A percentile compares a stretch with the other conserved stretches of the same genome.
These are phyloP conservation scores for Todiramphus chloris DNA, from an alignment of 2,113 vertebrate species.

Conservation along the genomic window DNA sequence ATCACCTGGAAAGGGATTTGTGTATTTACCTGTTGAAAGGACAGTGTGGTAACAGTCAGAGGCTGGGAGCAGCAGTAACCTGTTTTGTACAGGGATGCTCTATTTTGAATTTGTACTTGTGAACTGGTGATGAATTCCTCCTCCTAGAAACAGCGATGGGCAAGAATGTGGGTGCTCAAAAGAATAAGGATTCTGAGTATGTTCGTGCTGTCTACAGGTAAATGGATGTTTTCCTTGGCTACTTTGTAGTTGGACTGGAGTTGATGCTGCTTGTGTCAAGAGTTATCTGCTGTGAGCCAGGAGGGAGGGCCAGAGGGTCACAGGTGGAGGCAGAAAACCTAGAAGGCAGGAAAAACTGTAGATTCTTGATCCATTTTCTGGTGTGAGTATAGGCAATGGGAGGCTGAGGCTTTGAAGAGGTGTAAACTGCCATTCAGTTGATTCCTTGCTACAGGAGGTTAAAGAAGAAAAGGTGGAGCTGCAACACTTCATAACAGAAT, in stretches of 20 bases:
- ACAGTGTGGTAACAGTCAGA: not conserved
- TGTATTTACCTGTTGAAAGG: not conserved
- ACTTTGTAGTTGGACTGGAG: not conserved
- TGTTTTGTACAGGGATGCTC: not conserved
- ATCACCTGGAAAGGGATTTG: not conserved
- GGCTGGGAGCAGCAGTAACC: not conserved
- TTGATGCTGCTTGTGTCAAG: not conserved
- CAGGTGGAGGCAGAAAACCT: not conserved
- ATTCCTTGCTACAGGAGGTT: not conserved
- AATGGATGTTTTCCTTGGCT: not conserved
- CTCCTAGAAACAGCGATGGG: conserved; percentile 57
- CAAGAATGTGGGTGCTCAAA: conserved; percentile 36
- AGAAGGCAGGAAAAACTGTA: not conserved
- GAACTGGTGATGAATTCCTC: not conserved
- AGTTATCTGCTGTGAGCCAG: not conserved
- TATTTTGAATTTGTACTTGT: not conserved
- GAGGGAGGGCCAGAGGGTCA: not conserved
- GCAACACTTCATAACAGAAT: not conserved
- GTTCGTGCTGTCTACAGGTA: conserved; percentile 58
- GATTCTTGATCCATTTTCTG: not conserved
- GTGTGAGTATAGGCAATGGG: not conserved
- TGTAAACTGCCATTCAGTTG: not conserved
- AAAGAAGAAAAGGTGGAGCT: not conserved
- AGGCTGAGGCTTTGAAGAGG: not conserved
- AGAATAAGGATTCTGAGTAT: conserved; percentile 54